Conservation (phyloP, 2,888 invertebrate species). For the Ptycholaimellus sp. region DNA sequence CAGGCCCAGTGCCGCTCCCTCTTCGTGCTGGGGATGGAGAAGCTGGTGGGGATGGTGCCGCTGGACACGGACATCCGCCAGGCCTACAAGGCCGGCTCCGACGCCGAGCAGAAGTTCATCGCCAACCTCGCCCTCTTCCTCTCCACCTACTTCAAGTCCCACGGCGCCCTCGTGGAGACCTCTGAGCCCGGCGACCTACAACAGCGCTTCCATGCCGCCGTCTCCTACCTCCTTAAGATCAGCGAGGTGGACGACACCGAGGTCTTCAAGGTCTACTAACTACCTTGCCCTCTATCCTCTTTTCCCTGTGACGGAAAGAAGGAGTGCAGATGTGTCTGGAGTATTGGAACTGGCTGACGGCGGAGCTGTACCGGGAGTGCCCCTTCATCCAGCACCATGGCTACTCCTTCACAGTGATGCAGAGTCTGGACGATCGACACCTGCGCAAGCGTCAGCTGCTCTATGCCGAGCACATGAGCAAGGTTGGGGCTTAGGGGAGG, state of each 20-base stretch:
- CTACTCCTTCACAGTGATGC: constrained; percentile 17
- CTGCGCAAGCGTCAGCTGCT: constrained; percentile 12
- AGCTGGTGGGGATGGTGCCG: constrained; percentile 70
- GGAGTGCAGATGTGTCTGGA: constrained; percentile 70
- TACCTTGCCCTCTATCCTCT: too few species aligned
- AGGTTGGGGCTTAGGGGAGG: too few species aligned
- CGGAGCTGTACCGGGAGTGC: constrained; percentile 68
- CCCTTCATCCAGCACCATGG: constrained; percentile 45
- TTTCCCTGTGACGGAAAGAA: too few species aligned
- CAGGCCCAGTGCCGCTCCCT: constrained; percentile 71
- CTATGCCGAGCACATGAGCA: too few species aligned
- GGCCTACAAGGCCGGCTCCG: constrained; percentile 72
- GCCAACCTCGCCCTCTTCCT: constrained; percentile 90
- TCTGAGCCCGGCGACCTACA: constrained; percentile 6
- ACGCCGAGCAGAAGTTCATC: constrained; percentile 94
- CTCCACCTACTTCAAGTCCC: constrained; percentile 84
- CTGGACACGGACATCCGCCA: constrained; percentile 61
- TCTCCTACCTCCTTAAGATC: constrained; percentile 30
- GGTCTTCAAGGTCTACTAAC: constrained; percentile 51
- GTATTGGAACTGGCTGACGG: constrained; percentile 82
- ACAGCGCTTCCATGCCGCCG: background rate
- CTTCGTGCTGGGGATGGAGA: constrained; percentile 70
- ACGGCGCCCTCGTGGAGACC: constrained; percentile 40
- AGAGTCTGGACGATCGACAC: constrained; percentile 22
- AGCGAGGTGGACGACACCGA: constrained; percentile 97